Percentiles rank a stretch among this genome's conserved stretches.
These are phyloP conservation scores for Cephus pygmeus DNA, from an alignment of 2,888 invertebrate genomes.

Conservation along the genomic window DNA sequence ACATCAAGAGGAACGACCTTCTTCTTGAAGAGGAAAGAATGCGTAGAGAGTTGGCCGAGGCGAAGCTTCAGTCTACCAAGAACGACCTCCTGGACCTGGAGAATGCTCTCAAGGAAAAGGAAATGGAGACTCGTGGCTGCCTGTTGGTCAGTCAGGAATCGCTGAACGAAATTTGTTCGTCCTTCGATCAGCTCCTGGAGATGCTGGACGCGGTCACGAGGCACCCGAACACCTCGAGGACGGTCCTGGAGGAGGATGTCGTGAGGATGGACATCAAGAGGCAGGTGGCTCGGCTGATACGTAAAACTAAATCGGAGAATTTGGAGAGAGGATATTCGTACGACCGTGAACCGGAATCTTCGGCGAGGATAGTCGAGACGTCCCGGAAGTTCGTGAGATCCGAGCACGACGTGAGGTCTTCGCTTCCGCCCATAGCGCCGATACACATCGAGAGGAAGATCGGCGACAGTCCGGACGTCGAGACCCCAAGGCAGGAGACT, in stretches of 20 bases:
- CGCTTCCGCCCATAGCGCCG: slow-evolving; percentile 31
- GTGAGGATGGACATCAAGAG: slow-evolving; percentile 39
- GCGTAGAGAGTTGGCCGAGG: slow-evolving; percentile 50
- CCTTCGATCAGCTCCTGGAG: slow-evolving; percentile 51
- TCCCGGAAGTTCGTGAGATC: slow-evolving; percentile 49
- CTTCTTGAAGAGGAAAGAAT: slow-evolving; percentile 50
- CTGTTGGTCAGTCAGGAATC: slow-evolving; percentile 54
- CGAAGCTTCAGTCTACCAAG: slow-evolving; percentile 44
- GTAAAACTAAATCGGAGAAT: slow-evolving; percentile 59
- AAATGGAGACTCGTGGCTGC: slow-evolving; percentile 49
- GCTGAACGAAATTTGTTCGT: slow-evolving; percentile 52
- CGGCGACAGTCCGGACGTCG: slow-evolving; percentile 43
- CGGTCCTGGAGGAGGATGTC: slow-evolving; percentile 12
- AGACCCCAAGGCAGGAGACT: slow-evolving; percentile 21
- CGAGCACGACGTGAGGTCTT: slow-evolving; percentile 47
- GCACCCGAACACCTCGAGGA: slow-evolving; percentile 17
- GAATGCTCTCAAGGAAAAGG: slow-evolving; percentile 43
- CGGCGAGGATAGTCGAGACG: slow-evolving; percentile 16
- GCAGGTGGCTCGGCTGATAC: slow-evolving; percentile 47
- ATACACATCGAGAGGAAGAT: slow-evolving; percentile 48
- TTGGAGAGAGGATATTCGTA: slow-evolving; percentile 35
- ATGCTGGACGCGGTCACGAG: slow-evolving; percentile 43
- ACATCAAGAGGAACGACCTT: slow-evolving; percentile 37
- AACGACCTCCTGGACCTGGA: slow-evolving; percentile 47
- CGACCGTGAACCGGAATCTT: neutral